These are phyloP conservation scores for Pachyramphus minor DNA, from an alignment of 2,113 vertebrate species.

Conservation along the genomic window DNA sequence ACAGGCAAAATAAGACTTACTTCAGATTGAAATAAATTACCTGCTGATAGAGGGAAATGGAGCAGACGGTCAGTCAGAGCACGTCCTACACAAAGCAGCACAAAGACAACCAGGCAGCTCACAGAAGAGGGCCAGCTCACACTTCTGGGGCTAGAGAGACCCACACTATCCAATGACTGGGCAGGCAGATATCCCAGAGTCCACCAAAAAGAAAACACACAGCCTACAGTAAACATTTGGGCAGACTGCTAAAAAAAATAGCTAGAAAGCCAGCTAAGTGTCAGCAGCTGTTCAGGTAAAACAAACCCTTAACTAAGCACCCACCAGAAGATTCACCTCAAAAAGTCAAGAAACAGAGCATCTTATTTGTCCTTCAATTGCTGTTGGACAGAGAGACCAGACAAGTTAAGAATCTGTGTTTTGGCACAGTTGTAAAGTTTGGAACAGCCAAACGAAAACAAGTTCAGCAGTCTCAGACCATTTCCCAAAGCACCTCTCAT, in stretches of 20 bases:
- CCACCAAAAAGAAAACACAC: neutral
- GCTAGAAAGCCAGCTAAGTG: neutral
- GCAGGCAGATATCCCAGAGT: neutral
- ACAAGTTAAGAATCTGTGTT: neutral
- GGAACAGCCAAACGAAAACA: neutral
- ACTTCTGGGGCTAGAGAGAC: neutral
- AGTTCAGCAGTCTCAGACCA: neutral
- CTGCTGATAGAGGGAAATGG: neutral
- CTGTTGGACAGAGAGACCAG: neutral
- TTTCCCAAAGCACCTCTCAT: constrained; percentile 6
- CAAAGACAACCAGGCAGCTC: neutral
- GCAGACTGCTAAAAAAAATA: constrained; percentile 1
- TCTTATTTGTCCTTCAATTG: constrained; percentile 1
- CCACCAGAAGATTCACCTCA: constrained; percentile 4
- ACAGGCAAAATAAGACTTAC: neutral
- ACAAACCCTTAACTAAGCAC: neutral
- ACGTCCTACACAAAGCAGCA: neutral
- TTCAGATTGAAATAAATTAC: constrained; percentile 26
- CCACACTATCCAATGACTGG: fast-evolving
- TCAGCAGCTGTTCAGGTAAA: neutral
- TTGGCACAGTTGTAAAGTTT: neutral
- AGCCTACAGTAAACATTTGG: neutral
- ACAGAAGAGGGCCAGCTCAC: neutral
- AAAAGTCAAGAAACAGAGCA: neutral
- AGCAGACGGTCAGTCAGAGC: neutral